These are phyloP conservation scores for Garra rufa DNA, from an alignment of 2,113 vertebrate species.

Conservation along the genomic window DNA sequence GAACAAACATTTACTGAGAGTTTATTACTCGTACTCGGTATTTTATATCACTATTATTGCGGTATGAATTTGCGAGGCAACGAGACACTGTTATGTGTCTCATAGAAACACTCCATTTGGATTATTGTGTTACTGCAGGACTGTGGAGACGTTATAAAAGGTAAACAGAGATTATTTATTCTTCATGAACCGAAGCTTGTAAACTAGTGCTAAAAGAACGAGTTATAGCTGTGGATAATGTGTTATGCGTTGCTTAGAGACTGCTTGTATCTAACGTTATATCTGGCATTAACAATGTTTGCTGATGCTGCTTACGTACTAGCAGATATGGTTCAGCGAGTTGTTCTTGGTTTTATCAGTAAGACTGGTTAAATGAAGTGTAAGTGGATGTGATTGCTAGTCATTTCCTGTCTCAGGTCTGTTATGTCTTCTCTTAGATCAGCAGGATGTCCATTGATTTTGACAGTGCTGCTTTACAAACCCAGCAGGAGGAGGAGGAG, in stretches of 20 bases:
- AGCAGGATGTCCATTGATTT: conserved; percentile 81
- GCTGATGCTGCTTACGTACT: not conserved
- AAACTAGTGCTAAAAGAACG: not conserved
- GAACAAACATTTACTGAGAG: not conserved
- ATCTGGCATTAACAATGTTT: not conserved
- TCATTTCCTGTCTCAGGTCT: conserved; percentile 5
- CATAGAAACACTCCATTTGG: not conserved
- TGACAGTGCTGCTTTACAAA: conserved; percentile 78
- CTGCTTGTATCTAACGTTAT: not conserved
- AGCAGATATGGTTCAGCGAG: not conserved
- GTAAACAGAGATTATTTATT: not conserved
- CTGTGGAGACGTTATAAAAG: not conserved
- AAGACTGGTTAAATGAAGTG: not conserved
- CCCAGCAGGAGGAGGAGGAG: conserved; percentile 75
- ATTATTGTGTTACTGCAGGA: not conserved
- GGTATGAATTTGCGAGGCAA: not conserved
- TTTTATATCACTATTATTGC: not conserved
- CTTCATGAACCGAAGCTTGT: not conserved
- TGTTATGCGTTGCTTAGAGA: not conserved
- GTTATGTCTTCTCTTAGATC: not conserved
- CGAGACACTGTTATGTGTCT: not conserved
- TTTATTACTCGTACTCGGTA: not conserved
- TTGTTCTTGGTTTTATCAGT: not conserved
- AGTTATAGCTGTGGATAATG: not conserved
- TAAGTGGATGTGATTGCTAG: not conserved